phyloP scores from a whole-genome alignment of 2,113 vertebrate genomes.

The Aphyosemion australe region DNA sequence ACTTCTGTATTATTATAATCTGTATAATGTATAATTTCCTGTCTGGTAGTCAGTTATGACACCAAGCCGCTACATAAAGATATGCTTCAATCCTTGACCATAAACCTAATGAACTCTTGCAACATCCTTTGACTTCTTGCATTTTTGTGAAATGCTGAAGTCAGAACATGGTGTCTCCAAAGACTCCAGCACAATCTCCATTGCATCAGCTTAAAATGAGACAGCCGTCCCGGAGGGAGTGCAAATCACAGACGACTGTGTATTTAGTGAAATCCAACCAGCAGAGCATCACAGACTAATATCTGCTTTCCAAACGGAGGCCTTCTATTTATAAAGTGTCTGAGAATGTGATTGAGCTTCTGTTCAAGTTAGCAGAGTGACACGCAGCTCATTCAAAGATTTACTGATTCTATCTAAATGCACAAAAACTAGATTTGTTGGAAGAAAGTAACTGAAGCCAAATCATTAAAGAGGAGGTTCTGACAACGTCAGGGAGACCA shows the following conservation, averaged over 20 bases:
- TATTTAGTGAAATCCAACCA: conserved; percentile 36
- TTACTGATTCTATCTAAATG: too few species aligned
- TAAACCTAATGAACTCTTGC: background rate
- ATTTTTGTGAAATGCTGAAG: conserved; percentile 28
- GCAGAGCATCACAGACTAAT: conserved; percentile 4
- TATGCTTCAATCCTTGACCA: conserved; percentile 1
- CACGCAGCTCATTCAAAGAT: background rate
- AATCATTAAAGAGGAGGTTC: too few species aligned
- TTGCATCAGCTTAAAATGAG: conserved; percentile 23
- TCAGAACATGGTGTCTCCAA: background rate
- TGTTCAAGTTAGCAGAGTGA: background rate
- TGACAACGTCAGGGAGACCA: too few species aligned
- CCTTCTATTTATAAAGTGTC: conserved; percentile 31
- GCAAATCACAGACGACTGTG: conserved; percentile 19
- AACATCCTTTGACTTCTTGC: background rate
- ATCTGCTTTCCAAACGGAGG: conserved; percentile 38
- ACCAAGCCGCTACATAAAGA: background rate
- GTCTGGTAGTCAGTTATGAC: too few species aligned
- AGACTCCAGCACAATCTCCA: conserved; percentile 7
- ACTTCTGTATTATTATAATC: background rate
- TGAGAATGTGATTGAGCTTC: background rate
- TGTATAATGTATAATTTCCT: background rate
- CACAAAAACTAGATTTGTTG: too few species aligned
- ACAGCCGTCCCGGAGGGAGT: conserved; percentile 30
- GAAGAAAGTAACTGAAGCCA: too few species aligned